Evolutionary conservation across 2,113 vertebrate species (phyloP).

Genomic region (Zapornia atra): DNA sequence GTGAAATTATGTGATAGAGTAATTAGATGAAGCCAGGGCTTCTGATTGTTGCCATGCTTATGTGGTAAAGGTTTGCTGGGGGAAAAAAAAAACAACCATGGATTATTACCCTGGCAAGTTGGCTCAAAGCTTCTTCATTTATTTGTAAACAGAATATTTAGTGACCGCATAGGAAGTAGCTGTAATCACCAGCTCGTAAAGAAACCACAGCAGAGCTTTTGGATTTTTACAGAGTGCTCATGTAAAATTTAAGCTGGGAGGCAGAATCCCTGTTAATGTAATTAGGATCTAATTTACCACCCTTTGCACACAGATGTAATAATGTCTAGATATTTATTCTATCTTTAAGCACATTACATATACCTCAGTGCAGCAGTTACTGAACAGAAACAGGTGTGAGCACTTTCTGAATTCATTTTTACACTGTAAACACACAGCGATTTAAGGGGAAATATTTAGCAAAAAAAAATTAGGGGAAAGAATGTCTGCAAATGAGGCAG

Average conservation of each 20-base stretch:
- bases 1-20: slow-evolving; percentile 99
- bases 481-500: slow-evolving; percentile 82
- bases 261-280: slow-evolving; percentile 96
- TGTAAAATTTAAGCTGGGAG: slow-evolving; percentile 92
- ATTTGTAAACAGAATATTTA: slow-evolving; percentile 95
- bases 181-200: slow-evolving; percentile 94
- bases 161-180: slow-evolving; percentile 89
- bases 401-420: slow-evolving; percentile 88
- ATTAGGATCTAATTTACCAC: slow-evolving; percentile 96
- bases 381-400: slow-evolving; percentile 97
- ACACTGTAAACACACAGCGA: slow-evolving; percentile 79
- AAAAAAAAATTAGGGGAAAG: slow-evolving; percentile 66
- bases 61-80: slow-evolving; percentile 77
- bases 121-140: slow-evolving; percentile 87
- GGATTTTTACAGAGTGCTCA: slow-evolving; percentile 85
- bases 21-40: slow-evolving; percentile 96
- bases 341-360: slow-evolving; percentile 83
- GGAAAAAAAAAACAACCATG: background rate
- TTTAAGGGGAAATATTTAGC: slow-evolving; percentile 81
- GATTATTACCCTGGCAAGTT: slow-evolving; percentile 89
- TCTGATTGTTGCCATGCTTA: slow-evolving; percentile 89
- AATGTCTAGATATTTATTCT: slow-evolving; percentile 85
- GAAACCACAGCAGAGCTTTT: slow-evolving; percentile 89
- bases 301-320: slow-evolving; percentile 92
- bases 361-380: slow-evolving; percentile 83